Conservation (phyloP, 2,113 vertebrate genomes). For the Centropus unirufus region DNA sequence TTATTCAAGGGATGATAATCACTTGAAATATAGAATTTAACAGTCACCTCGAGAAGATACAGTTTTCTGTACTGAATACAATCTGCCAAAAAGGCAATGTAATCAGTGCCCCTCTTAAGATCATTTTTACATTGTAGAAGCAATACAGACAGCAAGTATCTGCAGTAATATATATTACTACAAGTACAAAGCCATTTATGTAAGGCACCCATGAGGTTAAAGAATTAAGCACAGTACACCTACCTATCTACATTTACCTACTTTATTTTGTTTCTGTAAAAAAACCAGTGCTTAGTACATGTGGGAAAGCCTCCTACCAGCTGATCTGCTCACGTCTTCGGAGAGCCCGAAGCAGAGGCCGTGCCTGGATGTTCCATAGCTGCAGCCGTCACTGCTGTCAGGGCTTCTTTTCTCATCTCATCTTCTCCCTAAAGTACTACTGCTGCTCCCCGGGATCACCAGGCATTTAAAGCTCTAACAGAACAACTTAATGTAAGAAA, state of each 20-base stretch:
- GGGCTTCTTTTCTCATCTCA: not conserved
- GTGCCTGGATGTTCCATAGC: not conserved
- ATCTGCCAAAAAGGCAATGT: not conserved
- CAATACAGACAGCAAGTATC: not conserved
- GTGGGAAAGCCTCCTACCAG: not conserved
- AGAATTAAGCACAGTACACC: not conserved
- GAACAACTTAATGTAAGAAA: not conserved
- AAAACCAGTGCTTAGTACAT: not conserved
- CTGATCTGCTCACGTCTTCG: not conserved
- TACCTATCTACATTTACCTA: not conserved
- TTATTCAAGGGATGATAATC: not conserved
- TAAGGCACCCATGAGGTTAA: not conserved
- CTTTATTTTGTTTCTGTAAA: not conserved
- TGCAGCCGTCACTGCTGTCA: not conserved
- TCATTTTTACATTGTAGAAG: not conserved
- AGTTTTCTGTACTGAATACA: not conserved
- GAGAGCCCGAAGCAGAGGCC: not conserved
- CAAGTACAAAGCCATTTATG: not conserved
- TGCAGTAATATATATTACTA: not conserved
- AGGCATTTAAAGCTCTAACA: rapidly evolving
- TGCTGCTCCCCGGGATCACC: not conserved
- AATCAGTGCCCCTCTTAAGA: not conserved
- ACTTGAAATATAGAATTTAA: not conserved
- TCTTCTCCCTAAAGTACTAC: not conserved
- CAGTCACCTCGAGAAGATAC: not conserved